Evolutionary conservation across 64 coral and sea anemone genomes (phyloP), one percentile per base, ranked within the genome.

Genomic region (Montipora efflorescens): DNA sequence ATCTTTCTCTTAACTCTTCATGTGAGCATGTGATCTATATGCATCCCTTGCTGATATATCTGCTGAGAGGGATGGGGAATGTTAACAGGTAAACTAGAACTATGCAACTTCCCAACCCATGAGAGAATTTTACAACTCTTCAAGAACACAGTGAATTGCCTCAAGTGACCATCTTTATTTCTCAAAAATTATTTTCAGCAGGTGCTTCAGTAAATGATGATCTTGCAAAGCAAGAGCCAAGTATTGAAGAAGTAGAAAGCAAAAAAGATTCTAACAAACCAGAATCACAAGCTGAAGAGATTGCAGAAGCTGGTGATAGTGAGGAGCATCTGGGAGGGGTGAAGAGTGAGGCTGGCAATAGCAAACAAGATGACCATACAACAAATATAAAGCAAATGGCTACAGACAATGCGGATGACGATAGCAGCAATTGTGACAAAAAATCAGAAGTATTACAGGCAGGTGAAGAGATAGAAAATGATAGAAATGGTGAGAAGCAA

Each of bases 321-420:
- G 66, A 36, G 2, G 71, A 53, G n/a, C 78, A 59, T 48, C 28
- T 16, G n/a, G 82, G 78, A 46, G 90, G 16, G 64, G 78, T 66
- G 50, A 11, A 57, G 53, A 57, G 11, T 57, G 53, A 11, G 53
- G 53, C 5, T 11, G 53, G 10, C 10, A 57, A 57, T 6, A 57
- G 53, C 53, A 57, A 11, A 57, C 77, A 23, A 80, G 13, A 18
- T 76, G 74, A 7, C 59, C 46, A 14, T 28, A 28, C 28, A 28
- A 28, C 28, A 28, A 28, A 28, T 28, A 28, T 28, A 28, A 28
- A 28, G 9, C 21, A 58, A 14, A 94, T n/a, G 47, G 50, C 72
- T 4, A 71, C 48, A 90, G 59, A 95, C 49, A 78, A 43, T 9
- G 46, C 90, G 86, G 79, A 80, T 20, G 14, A 43, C 36, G 92